phyloP scores from a whole-genome alignment of 2,888 invertebrate genomes.

The Acronicta alni region DNA sequence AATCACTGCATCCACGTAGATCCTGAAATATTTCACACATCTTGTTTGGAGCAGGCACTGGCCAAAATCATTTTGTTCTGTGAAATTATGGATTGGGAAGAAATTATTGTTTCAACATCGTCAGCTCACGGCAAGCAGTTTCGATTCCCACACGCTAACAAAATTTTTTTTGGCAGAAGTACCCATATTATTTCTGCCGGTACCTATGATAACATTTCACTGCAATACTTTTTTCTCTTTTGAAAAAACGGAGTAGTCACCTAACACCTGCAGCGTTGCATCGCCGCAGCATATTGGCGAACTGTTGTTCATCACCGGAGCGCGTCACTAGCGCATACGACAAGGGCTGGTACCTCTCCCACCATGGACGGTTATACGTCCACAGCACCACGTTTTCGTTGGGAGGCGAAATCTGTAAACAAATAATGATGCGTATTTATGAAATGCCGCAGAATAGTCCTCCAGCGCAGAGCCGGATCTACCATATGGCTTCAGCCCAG shows the following conservation, averaged over 20 bases:
- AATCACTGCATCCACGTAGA: conserved; percentile 95
- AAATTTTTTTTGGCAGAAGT: too few relatives aligned
- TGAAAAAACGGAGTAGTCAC: conserved; percentile 61
- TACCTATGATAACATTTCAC: too few relatives aligned
- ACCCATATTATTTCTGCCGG: too few relatives aligned
- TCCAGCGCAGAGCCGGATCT: too few relatives aligned
- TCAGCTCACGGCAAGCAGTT: too few relatives aligned
- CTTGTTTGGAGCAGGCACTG: background rate
- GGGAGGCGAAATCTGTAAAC: conserved; percentile 87
- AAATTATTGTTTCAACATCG: too few relatives aligned
- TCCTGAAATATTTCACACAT: conserved; percentile 82
- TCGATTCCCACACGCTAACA: too few relatives aligned
- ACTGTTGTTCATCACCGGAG: conserved; percentile 92
- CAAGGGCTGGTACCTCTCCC: conserved; percentile 95
- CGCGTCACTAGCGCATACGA: conserved; percentile 93
- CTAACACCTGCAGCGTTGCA: conserved; percentile 94
- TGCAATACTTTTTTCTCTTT: too few relatives aligned
- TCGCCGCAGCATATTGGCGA: conserved; percentile 92
- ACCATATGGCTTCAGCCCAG: too few relatives aligned
- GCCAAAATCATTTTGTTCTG: too few relatives aligned
- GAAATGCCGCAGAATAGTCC: too few relatives aligned
- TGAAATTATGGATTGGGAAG: too few relatives aligned
- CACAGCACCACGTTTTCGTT: conserved; percentile 88
- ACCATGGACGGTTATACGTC: conserved; percentile 92
- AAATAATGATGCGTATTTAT: background rate